These are phyloP conservation scores for Drosophila orena DNA, from an alignment of 1,140 invertebrate species.

Conservation along the genomic window DNA sequence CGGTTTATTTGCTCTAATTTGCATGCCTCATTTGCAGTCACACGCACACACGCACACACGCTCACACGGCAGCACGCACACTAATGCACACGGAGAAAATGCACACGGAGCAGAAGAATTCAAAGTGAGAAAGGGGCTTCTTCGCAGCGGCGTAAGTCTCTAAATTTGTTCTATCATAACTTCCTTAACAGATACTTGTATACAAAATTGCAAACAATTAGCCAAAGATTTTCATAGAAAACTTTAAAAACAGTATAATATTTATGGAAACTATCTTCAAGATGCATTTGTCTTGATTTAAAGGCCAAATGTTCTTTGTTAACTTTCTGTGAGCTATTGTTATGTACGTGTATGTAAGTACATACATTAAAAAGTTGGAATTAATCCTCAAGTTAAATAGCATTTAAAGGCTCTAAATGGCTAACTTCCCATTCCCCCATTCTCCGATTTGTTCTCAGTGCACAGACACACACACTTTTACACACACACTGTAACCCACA, in stretches of 20 bases:
- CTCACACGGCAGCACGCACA: slow-evolving; percentile 15
- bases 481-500: slow-evolving; percentile 1
- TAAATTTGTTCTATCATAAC: not conserved
- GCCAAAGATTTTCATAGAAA: not conserved
- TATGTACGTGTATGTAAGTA: too few species aligned
- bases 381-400: not conserved
- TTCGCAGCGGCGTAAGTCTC: not conserved
- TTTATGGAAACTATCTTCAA: not conserved
- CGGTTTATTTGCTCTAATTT: slow-evolving; percentile 74
- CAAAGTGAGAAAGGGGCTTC: not conserved
- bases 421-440: not conserved
- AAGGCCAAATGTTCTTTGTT: too few species aligned
- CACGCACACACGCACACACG: slow-evolving; percentile 49
- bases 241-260: not conserved
- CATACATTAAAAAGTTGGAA: not conserved
- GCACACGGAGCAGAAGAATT: not conserved
- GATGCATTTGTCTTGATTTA: too few species aligned
- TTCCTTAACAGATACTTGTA: not conserved
- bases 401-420: not conserved
- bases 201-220: too few species aligned
- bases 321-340: too few species aligned
- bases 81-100: slow-evolving; percentile 12
- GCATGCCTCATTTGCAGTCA: slow-evolving; percentile 72
- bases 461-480: slow-evolving; percentile 4
- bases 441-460: not conserved